phyloP scores from a whole-genome alignment of 2,888 invertebrate genomes.

The Leucozona laternaria region DNA sequence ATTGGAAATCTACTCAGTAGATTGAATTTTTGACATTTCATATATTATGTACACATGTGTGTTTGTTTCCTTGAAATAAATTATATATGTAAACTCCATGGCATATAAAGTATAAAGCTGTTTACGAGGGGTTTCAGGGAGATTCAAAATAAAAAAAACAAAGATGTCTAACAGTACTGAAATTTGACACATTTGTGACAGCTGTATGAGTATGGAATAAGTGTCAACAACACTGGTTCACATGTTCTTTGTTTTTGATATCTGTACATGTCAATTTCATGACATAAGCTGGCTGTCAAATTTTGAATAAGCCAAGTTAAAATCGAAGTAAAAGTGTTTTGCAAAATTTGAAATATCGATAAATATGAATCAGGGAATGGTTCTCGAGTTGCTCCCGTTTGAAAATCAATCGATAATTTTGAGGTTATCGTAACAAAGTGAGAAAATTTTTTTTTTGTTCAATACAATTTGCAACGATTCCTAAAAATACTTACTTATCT shows the following conservation, averaged over 20 bases:
- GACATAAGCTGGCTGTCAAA: neutral
- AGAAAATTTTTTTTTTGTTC: too few relatives aligned
- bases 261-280: neutral
- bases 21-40: conserved; percentile 61
- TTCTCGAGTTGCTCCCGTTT: too few relatives aligned
- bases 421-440: too few relatives aligned
- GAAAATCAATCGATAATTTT: too few relatives aligned
- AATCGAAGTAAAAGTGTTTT: neutral
- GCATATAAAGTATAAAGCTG: neutral
- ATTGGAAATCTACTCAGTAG: conserved; percentile 47
- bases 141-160: too few relatives aligned
- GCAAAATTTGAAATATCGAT: too few relatives aligned
- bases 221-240: conserved; percentile 28
- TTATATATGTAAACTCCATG: neutral
- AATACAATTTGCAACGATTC: too few relatives aligned
- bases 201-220: conserved; percentile 37
- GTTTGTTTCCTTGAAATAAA: conserved; percentile 49
- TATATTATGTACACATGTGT: conserved; percentile 1
- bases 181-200: conserved; percentile 54
- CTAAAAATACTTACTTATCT: too few relatives aligned
- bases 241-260: neutral
- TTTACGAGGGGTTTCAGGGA: neutral
- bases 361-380: too few relatives aligned
- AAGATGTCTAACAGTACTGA: neutral
- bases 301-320: neutral